Evolutionary conservation across 53 echinoderm and acorn worm species (phyloP).

Genomic region (Temnopleurus reevesii): DNA sequence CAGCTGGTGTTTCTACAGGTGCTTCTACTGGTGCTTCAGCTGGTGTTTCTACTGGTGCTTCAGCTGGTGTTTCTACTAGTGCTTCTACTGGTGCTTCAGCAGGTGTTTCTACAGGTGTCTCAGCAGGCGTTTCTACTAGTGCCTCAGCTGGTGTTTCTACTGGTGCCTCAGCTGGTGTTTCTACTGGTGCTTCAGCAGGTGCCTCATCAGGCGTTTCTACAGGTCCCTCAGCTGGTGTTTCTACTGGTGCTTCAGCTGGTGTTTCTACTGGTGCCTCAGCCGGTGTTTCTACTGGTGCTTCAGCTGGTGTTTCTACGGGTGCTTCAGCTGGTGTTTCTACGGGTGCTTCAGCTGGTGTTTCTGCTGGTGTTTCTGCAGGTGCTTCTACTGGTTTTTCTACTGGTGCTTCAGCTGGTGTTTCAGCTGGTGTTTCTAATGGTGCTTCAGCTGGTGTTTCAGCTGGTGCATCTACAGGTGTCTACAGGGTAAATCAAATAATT

Average conservation of each 20-base stretch:
- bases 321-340: not conserved
- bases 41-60: not conserved
- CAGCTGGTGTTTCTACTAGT: not conserved
- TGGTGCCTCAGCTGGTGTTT: slow-evolving; percentile 50
- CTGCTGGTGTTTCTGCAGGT: not conserved
- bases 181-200: not conserved
- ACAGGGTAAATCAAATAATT: no score
- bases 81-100: not conserved
- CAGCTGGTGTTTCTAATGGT: slow-evolving; percentile 14
- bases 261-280: not conserved
- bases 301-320: not conserved
- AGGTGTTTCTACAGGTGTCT: not conserved
- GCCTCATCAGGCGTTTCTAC: slow-evolving; percentile 13
- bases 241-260: not conserved
- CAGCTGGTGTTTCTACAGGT: not conserved
- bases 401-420: slow-evolving; percentile 18
- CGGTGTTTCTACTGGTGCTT: not conserved
- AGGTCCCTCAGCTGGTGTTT: not conserved
- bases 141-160: slow-evolving; percentile 49
- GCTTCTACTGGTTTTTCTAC: not conserved
- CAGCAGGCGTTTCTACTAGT: slow-evolving; percentile 19
- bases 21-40: not conserved
- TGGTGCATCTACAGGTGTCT: slow-evolving; percentile 5
- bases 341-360: not conserved
- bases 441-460: slow-evolving; percentile 1